A percentile compares a stretch with the other conserved stretches of the same genome.
Evolutionary conservation across 2,797 vertebrate species (phyloP).

Genomic region (Pseudochirops corinnae): DNA sequence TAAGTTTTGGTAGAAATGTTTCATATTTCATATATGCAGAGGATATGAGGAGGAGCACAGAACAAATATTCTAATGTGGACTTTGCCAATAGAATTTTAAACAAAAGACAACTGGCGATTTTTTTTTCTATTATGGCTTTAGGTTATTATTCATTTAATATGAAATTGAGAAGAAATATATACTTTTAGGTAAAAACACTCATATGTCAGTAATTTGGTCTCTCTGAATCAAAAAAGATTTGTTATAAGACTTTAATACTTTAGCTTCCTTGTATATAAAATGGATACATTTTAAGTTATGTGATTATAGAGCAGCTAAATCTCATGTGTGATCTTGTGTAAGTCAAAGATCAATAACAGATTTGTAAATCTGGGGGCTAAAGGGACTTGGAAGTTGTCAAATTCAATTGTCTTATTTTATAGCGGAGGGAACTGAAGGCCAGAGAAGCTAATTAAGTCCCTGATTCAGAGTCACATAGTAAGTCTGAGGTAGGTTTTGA

Average conservation of each 20-base stretch:
- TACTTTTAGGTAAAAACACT: constrained; percentile 64
- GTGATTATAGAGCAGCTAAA: background rate
- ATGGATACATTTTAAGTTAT: background rate
- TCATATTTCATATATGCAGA: constrained; percentile 47
- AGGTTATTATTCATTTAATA: constrained; percentile 70
- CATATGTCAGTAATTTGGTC: constrained; percentile 51
- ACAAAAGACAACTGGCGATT: constrained; percentile 53
- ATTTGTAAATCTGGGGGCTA: background rate
- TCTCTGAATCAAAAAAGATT: constrained; percentile 56
- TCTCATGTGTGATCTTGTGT: background rate
- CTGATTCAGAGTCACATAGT: background rate
- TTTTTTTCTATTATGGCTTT: constrained; percentile 64
- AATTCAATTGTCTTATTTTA: background rate
- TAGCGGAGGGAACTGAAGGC: background rate
- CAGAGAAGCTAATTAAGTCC: background rate
- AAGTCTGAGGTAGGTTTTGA: background rate
- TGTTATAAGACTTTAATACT: constrained; percentile 37
- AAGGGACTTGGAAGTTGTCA: background rate
- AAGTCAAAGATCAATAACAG: background rate
- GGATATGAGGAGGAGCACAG: constrained; percentile 11
- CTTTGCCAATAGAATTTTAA: constrained; percentile 61
- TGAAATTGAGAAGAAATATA: constrained; percentile 75
- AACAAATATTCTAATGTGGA: constrained; percentile 52
- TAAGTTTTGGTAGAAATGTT: background rate
- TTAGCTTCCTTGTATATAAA: constrained; percentile 51